Base-by-base conservation (phyloP, 2,113 vertebrate species). In the Psittacus erithacus region DNA sequence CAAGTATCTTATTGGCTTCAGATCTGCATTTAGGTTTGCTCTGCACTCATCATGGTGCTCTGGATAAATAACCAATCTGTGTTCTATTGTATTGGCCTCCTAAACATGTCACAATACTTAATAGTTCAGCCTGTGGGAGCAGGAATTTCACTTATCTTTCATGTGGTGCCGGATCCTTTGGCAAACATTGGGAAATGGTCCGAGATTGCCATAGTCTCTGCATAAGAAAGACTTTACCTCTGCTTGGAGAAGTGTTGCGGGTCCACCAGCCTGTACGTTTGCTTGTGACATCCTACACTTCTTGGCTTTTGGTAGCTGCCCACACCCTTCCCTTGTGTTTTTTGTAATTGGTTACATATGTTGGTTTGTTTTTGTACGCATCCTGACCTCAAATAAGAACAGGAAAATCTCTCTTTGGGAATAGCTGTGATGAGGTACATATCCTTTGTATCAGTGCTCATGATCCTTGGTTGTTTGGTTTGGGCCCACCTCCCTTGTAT, bases 261-360 rank as follows among this genome's bases (percentile, higher is more conserved):
- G 74, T 77, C 78, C 75, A 83, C 75, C 53, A 79, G 57, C 59
- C 95, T 95, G 78, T 93, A 85, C 3, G 10, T 91, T 94, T 1
- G 3, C 76, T 93, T 86, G 80, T 91, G 86, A 93, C 92, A 92
- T 93, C 63, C 70, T 94, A 93, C 86, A 90, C 88, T 88, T 83
- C 73, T 93, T 94, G 94, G 94, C 95, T 94, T 94, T 93, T 89
- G 35, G 95, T 93, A 92, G 86, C 85, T 92, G 71, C 88, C 86
- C 91, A 91, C 96, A 74, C 96, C 96, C 96, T 93, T 97, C 91
- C 94, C 88, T 79, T 68, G 92, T 88, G 88, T 88, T 95, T 93
- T 41, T 90, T 71, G 86, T 95, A 95, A 96, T 95, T 4, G 25
- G 64, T 95, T 96, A 84, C 96, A 96, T 95, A 79, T 95, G 94